Evolutionary conservation across 1,140 invertebrate genomes (phyloP).

Genomic region (Glossosoma conforme): DNA sequence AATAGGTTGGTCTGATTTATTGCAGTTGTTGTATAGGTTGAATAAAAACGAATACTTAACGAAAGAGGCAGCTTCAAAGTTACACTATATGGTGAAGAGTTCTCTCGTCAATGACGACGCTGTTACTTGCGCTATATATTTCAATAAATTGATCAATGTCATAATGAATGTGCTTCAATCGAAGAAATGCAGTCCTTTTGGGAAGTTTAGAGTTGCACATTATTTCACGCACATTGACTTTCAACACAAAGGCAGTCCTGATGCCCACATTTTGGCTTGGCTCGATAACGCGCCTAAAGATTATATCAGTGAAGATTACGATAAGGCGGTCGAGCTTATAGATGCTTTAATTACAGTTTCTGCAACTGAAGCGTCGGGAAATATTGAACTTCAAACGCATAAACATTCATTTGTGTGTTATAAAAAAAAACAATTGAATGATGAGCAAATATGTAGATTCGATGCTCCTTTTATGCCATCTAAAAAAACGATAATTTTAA

Average conservation of each 20-base stretch:
- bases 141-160: conserved; percentile 37
- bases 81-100: conserved; percentile 33
- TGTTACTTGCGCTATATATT: conserved; percentile 42
- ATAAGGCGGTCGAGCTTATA: conserved; percentile 12
- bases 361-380: conserved; percentile 18
- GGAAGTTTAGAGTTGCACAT: conserved; percentile 31
- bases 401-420: conserved; percentile 32
- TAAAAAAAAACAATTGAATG: conserved; percentile 29
- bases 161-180: no score
- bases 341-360: conserved; percentile 12
- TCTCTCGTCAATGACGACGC: conserved; percentile 41
- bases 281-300: conserved; percentile 30
- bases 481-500: conserved; percentile 25
- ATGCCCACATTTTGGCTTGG: conserved; percentile 36
- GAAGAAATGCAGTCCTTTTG: conserved; percentile 31
- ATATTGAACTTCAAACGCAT: conserved; percentile 34
- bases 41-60: conserved; percentile 31
- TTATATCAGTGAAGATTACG: conserved; percentile 2
- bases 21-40: conserved; percentile 34
- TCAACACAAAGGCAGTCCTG: conserved; percentile 38
- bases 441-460: conserved; percentile 34
- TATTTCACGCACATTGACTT: conserved; percentile 38
- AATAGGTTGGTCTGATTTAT: conserved; percentile 20
- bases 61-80: conserved; percentile 15
- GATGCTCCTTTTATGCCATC: conserved; percentile 33